A percentile compares a stretch with the other conserved stretches of the same genome.
Conservation (phyloP, 2,797 vertebrate species). For the Lacerta bilineata region DNA sequence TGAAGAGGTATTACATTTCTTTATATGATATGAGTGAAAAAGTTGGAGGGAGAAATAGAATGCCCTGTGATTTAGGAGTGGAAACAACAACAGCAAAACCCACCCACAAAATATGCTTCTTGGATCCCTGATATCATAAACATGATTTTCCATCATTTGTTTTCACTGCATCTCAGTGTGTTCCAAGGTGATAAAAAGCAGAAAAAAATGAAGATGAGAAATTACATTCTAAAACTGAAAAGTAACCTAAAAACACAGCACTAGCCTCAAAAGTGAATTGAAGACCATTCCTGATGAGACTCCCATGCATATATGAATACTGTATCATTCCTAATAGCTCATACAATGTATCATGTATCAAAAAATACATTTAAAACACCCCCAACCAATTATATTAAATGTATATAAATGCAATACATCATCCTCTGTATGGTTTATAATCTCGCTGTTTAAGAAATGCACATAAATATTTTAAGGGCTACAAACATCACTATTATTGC, state of each 20-base stretch:
- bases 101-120: constrained; percentile 26
- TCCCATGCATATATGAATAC: not conserved
- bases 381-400: not conserved
- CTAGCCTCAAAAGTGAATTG: constrained; percentile 56
- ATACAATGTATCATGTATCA: not conserved
- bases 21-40: constrained; percentile 28
- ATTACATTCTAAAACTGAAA: constrained; percentile 48
- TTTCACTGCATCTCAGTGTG: constrained; percentile 13
- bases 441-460: not conserved
- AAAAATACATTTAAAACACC: not conserved
- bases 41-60: constrained; percentile 25
- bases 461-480: not conserved
- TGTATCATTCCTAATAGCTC: not conserved
- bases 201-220: constrained; percentile 33
- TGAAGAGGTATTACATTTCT: constrained; percentile 43
- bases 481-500: not conserved
- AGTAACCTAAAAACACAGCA: constrained; percentile 70
- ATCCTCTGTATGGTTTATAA: not conserved
- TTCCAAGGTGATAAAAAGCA: constrained; percentile 21
- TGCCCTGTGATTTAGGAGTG: constrained; percentile 14
- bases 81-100: constrained; percentile 12
- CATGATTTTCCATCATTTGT: constrained; percentile 14
- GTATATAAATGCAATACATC: not conserved
- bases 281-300: not conserved
- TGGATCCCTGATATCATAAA: constrained; percentile 35